Evolutionary conservation across 2,888 invertebrate species (phyloP).

Genomic region (Catonia carolina): DNA sequence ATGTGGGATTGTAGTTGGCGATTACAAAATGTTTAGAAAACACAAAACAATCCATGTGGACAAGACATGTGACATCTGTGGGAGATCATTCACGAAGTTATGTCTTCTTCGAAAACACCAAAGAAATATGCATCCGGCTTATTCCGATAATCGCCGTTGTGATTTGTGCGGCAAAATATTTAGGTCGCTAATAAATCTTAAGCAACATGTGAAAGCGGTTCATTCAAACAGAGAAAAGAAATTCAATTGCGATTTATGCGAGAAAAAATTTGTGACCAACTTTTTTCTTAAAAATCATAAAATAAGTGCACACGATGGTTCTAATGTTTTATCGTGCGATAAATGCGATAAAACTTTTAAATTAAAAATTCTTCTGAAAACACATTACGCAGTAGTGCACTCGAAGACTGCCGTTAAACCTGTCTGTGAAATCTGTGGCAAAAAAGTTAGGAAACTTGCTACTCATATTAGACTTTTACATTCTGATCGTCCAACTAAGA

Average conservation of each 20-base stretch:
- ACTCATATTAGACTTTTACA: no score
- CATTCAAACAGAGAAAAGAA: not conserved
- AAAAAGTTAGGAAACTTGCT: not conserved
- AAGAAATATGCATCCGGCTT: not conserved
- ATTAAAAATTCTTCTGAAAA: not conserved
- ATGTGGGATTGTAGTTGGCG: no score
- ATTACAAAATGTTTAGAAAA: no score
- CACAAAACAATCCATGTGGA: no score
- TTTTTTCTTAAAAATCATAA: no score
- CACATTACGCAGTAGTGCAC: not conserved
- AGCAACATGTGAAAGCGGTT: not conserved
- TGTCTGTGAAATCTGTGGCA: constrained; percentile 6
- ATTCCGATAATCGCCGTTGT: not conserved
- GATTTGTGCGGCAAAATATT: not conserved
- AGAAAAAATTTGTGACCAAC: no score
- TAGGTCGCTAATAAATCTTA: not conserved
- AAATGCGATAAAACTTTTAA: constrained; percentile 6
- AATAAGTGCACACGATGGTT: no score
- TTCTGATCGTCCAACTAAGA: not conserved
- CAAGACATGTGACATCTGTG: no score
- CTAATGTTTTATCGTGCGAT: constrained; percentile 1
- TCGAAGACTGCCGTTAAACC: not conserved
- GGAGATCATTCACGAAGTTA: no score
- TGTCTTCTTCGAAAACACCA: no score
- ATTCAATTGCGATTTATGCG: no score